Evolutionary conservation across 1,140 invertebrate genomes (phyloP).

Genomic region (Eumeta japonica): DNA sequence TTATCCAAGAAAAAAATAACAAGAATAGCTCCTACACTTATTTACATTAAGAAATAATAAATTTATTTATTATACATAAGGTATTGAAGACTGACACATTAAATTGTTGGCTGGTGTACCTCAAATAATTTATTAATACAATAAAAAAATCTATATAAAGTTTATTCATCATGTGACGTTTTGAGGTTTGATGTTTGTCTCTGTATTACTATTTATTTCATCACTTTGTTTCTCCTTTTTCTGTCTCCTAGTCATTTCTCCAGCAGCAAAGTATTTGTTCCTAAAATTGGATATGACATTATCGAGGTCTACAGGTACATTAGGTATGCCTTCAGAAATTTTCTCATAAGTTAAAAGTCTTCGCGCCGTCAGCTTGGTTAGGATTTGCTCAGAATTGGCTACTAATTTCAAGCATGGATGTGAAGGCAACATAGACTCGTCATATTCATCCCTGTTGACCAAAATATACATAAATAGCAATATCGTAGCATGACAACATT

Average conservation of each 20-base stretch:
- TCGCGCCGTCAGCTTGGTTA: constrained; percentile 76
- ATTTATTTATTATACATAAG: too few species aligned
- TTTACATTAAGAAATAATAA: too few species aligned
- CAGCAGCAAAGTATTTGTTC: constrained; percentile 67
- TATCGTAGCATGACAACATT: too few species aligned
- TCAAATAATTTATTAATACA: too few species aligned
- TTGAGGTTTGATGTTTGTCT: not conserved
- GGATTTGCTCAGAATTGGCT: constrained; percentile 82
- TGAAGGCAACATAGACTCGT: constrained; percentile 69
- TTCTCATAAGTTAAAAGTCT: constrained; percentile 87
- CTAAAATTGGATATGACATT: constrained; percentile 38
- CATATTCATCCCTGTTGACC: constrained; percentile 76
- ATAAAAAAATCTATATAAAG: too few species aligned
- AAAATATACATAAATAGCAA: too few species aligned
- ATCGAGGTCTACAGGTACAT: constrained; percentile 21
- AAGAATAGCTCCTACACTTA: too few species aligned
- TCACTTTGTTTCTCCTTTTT: constrained; percentile 38
- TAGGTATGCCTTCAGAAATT: constrained; percentile 56
- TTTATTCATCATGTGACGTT: too few species aligned
- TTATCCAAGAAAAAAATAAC: too few species aligned
- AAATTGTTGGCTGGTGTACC: too few species aligned
- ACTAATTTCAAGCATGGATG: constrained; percentile 78
- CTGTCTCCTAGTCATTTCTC: constrained; percentile 64
- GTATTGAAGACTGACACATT: too few species aligned
- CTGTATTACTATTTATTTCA: constrained; percentile 19